Conservation (phyloP, 1,140 invertebrate genomes). For the Nephila pilipes region DNA sequence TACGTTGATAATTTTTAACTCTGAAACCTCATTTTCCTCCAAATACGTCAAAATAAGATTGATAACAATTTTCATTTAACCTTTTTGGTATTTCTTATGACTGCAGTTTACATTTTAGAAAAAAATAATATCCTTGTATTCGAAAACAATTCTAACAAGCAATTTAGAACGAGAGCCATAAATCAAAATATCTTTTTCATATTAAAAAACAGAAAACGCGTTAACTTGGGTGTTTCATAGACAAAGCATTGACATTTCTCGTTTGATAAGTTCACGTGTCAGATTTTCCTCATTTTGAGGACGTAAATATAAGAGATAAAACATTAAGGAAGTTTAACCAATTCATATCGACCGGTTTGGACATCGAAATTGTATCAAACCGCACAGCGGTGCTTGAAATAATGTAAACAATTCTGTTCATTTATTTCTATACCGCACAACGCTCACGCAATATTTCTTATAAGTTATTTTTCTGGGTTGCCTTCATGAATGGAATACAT, state of each 20-base stretch:
- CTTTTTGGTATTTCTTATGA: no score
- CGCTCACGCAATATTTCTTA: neutral
- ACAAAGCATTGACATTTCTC: neutral
- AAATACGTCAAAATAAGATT: no score
- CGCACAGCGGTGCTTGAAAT: neutral
- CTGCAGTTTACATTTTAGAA: no score
- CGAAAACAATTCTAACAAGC: no score
- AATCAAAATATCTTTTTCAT: no score
- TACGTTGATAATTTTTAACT: no score
- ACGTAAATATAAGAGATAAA: neutral
- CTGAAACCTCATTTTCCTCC: no score
- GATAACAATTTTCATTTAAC: no score
- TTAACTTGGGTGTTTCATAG: no score
- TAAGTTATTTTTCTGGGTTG: neutral
- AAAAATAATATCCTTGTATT: no score
- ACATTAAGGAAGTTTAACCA: neutral
- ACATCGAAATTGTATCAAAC: neutral
- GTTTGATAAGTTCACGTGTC: neutral
- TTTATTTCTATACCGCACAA: neutral
- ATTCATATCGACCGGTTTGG: neutral
- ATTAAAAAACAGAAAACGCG: no score
- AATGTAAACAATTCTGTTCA: neutral
- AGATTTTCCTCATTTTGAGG: neutral
- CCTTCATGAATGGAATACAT: constrained; percentile 4
- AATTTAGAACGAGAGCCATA: no score